These are phyloP conservation scores for Bombus balteatus DNA, from an alignment of 1,140 invertebrate species.

Conservation along the genomic window DNA sequence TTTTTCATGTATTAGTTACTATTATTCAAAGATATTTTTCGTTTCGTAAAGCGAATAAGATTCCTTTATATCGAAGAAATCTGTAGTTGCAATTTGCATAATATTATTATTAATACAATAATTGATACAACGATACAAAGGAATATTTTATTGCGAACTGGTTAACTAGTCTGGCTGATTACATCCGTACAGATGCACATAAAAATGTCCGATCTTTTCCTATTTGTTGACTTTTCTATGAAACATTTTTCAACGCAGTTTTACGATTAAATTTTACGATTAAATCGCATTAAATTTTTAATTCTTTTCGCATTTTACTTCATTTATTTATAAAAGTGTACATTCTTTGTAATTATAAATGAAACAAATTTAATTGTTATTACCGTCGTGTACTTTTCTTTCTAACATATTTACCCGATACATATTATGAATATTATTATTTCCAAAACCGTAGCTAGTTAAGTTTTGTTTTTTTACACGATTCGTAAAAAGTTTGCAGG, in stretches of 20 bases:
- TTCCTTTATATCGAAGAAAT: constrained; percentile 27
- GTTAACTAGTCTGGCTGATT: constrained; percentile 45
- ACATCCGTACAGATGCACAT: constrained; percentile 31
- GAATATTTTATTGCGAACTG: constrained; percentile 10
- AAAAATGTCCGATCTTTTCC: constrained; percentile 26
- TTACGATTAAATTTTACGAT: constrained; percentile 51
- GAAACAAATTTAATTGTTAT: constrained; percentile 72
- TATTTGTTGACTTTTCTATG: constrained; percentile 58
- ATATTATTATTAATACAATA: constrained; percentile 4
- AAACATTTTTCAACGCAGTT: constrained; percentile 57
- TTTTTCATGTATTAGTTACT: not conserved
- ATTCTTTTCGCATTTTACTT: constrained; percentile 65
- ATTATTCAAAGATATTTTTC: constrained; percentile 2
- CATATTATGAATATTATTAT: not conserved
- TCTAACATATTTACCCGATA: constrained; percentile 7
- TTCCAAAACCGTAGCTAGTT: not conserved
- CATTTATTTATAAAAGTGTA: constrained; percentile 71
- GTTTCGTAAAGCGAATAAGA: constrained; percentile 44
- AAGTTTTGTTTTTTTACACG: not conserved
- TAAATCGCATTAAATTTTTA: constrained; percentile 55
- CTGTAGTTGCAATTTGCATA: not conserved
- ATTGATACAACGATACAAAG: constrained; percentile 18
- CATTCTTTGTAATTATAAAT: constrained; percentile 74
- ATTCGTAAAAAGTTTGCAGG: not conserved
- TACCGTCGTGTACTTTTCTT: constrained; percentile 19